phyloP scores from a whole-genome alignment of 1,140 invertebrate genomes.

The Myzus persicae region DNA sequence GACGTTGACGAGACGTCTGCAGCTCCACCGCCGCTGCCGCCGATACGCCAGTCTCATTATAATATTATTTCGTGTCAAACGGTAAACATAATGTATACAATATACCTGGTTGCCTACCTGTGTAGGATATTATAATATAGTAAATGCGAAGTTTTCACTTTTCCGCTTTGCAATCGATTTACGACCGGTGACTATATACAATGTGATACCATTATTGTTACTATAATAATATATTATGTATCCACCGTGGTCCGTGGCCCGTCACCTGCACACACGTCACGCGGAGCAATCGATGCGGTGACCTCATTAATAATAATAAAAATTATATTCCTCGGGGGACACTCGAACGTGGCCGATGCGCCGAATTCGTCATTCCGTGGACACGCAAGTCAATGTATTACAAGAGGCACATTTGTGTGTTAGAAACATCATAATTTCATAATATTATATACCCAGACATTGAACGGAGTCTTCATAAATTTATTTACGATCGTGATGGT shows the following conservation, averaged over 20 bases:
- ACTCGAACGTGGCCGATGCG: neutral
- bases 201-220: neutral
- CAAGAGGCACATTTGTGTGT: neutral
- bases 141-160: neutral
- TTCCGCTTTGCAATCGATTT: neutral
- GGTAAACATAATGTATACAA: neutral
- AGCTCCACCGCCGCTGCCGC: neutral
- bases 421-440: neutral
- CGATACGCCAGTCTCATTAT: neutral
- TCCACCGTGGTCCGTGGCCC: neutral
- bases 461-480: neutral
- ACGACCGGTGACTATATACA: neutral
- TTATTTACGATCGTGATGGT: neutral
- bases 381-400: neutral
- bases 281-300: neutral
- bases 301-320: neutral
- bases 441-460: neutral
- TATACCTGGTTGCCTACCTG: neutral
- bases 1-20: neutral
- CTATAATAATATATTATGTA: neutral
- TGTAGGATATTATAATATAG: neutral
- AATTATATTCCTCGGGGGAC: neutral
- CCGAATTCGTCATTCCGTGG: no score
- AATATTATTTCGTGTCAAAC: neutral
- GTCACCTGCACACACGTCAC: neutral